Conservation (phyloP, 2,797 vertebrate species). For the Gephyroberyx darwinii region DNA sequence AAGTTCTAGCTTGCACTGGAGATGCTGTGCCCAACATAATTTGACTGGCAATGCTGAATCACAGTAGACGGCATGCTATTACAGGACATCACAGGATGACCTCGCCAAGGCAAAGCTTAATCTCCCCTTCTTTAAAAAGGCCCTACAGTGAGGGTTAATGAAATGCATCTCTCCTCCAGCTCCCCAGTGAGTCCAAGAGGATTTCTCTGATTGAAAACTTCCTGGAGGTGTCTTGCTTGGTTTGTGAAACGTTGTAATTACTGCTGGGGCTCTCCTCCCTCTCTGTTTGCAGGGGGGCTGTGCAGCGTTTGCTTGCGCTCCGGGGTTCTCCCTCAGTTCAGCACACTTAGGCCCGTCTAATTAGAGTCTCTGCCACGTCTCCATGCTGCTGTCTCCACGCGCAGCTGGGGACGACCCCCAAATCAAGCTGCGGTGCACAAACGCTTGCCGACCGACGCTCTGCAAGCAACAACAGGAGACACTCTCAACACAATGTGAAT, state of each 20-base stretch:
- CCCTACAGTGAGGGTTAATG: conserved; percentile 73
- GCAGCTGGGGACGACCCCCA: conserved; percentile 80
- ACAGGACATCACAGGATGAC: conserved; percentile 61
- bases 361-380: conserved; percentile 81
- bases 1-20: conserved; percentile 6
- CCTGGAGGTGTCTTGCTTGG: conserved; percentile 82
- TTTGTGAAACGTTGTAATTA: conserved; percentile 87
- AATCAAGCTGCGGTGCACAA: conserved; percentile 73
- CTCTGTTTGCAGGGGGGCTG: conserved; percentile 76
- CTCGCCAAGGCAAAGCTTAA: conserved; percentile 56
- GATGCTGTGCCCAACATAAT: conserved; percentile 9
- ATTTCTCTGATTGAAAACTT: conserved; percentile 82
- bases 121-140: conserved; percentile 46
- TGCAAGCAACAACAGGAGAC: conserved; percentile 68
- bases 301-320: conserved; percentile 72
- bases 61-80: conserved; percentile 44
- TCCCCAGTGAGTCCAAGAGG: conserved; percentile 70
- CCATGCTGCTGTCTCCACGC: conserved; percentile 69
- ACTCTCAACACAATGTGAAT: conserved; percentile 60
- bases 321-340: conserved; percentile 83
- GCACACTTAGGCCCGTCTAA: conserved; percentile 81
- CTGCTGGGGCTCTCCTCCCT: conserved; percentile 79
- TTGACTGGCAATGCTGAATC: conserved; percentile 43
- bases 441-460: conserved; percentile 61
- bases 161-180: conserved; percentile 70